Percentiles rank a stretch among this genome's conserved stretches.
These are phyloP conservation scores for Caenorhabditis remanei DNA, from an alignment of 1,140 invertebrate genomes.

Conservation along the genomic window DNA sequence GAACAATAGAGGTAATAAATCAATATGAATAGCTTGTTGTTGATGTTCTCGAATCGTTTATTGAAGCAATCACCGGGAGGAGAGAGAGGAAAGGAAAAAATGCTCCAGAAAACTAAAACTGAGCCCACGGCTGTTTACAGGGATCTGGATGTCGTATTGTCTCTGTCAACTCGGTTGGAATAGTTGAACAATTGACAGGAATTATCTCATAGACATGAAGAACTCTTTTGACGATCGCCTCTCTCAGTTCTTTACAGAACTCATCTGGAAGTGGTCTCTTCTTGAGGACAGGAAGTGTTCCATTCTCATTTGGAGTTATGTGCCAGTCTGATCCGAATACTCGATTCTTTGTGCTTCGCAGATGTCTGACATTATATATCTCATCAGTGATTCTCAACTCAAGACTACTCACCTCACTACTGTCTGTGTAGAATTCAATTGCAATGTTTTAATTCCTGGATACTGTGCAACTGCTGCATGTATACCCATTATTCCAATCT, in stretches of 20 bases:
- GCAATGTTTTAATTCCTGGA: not conserved
- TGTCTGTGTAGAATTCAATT: not conserved
- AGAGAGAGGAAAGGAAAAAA: too few relatives aligned
- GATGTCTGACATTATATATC: not conserved
- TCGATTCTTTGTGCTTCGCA: constrained; percentile 10
- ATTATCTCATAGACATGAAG: not conserved
- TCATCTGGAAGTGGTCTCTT: not conserved
- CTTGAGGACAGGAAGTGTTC: not conserved
- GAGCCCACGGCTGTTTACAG: not conserved
- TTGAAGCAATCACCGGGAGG: too few relatives aligned
- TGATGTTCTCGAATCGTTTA: too few relatives aligned
- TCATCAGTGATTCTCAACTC: too few relatives aligned
- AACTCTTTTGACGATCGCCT: not conserved
- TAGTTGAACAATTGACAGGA: constrained; percentile 19
- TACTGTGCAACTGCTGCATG: not conserved
- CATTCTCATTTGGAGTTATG: not conserved
- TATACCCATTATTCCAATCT: constrained; percentile 35
- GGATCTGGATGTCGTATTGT: constrained; percentile 21
- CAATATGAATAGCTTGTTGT: too few relatives aligned
- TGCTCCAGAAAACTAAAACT: not conserved
- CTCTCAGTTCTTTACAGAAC: not conserved
- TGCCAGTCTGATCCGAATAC: constrained; percentile 5
- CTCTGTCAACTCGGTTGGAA: not conserved
- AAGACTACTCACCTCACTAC: not conserved
- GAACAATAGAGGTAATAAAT: too few relatives aligned